Evolutionary conservation across 1,140 invertebrate genomes (phyloP), one percentile per base, ranked within the genome.

Genomic region (Rhopalosiphum maidis): DNA sequence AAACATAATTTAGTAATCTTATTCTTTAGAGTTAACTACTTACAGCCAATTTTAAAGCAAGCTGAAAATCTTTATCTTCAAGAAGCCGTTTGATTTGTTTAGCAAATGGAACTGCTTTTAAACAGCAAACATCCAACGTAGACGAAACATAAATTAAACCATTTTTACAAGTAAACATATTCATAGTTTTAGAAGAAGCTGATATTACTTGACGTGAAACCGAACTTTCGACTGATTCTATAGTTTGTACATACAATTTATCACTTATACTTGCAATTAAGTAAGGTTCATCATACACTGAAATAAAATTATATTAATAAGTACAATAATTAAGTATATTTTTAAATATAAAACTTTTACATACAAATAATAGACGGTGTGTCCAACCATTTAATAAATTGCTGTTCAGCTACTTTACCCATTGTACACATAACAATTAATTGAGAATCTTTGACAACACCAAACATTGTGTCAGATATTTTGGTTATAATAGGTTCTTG

Each of bases 31-130:
- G 41, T n/a, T 46, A n/a, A 90, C 60, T 94, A 96, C 96, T 96
- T 96, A 99, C 98, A n/a, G 98, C 98, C 93, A 99, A 95, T 95
- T 98, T 97, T 41, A 99, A 96, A n/a, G 99, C 99, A 77, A 99
- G 95, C 95, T 99, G 97, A 96, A 99, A 99, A 94, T 99, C 97
- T 95, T 99, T 99, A 94, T 97, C 97, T 94, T 97, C 96, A 2
- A 99, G 95, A 41, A 99, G 95, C 94, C 97, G 96, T 94, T 97
- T 96, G 25, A 98, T 97, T 95, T 99, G 98, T 93, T 96, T 97
- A 8, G 96, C 96, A 93, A 98, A 96, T 94, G 98, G 97, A 15
- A 98, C 96, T 23, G 97, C 96, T 89, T 96, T 96, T 43, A 99
- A 95, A 94, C 97, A 97, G 98, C 98, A 99, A 37, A 99, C 96